These are phyloP conservation scores for Hypanus sabinus DNA, from an alignment of 2,113 vertebrate genomes.

Conservation along the genomic window DNA sequence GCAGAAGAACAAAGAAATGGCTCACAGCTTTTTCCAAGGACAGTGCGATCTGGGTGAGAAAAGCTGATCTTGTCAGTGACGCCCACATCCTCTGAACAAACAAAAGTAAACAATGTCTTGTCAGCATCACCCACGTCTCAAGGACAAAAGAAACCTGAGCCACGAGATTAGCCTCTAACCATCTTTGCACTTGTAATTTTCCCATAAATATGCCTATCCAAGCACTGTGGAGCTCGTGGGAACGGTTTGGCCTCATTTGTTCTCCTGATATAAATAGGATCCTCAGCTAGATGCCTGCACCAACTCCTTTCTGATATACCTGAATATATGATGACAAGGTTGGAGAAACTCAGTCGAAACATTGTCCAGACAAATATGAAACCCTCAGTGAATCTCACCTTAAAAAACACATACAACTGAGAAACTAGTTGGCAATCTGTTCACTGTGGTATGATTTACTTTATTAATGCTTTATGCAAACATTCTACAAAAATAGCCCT, in stretches of 20 bases:
- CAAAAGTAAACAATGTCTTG: background rate
- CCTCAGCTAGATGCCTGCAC: background rate
- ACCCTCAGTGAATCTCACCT: too few relatives aligned
- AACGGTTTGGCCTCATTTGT: background rate
- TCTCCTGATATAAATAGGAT: background rate
- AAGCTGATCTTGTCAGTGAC: background rate
- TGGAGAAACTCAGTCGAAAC: too few relatives aligned
- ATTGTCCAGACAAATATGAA: too few relatives aligned
- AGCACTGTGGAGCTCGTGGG: too few relatives aligned
- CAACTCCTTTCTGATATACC: background rate
- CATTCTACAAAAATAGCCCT: too few relatives aligned
- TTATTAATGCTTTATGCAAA: too few relatives aligned
- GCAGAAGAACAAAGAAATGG: background rate
- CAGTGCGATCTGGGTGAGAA: background rate
- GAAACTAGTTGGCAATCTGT: too few relatives aligned
- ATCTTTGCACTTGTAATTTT: background rate
- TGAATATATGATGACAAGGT: background rate
- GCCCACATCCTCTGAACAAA: background rate
- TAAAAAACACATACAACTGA: too few relatives aligned
- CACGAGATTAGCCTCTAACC: background rate
- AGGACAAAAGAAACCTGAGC: background rate
- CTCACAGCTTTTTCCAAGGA: background rate
- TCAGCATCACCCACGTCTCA: background rate
- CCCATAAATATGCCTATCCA: background rate
- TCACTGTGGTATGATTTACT: too few relatives aligned